These are phyloP conservation scores for Eugnorisma glareosa DNA, from an alignment of 2,888 invertebrate species.

Conservation along the genomic window DNA sequence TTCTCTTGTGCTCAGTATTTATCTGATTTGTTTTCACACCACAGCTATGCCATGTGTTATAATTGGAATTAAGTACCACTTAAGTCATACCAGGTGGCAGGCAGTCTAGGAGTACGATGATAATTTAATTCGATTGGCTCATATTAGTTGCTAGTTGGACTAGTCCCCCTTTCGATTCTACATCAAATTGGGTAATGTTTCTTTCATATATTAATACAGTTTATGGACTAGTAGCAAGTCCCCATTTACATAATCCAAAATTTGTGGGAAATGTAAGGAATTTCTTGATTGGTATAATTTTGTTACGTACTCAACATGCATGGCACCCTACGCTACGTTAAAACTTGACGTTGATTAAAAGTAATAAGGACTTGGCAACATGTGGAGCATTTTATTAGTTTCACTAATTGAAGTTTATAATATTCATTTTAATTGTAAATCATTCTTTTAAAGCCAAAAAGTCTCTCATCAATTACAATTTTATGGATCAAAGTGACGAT, in stretches of 20 bases:
- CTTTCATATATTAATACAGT: constrained; percentile 28
- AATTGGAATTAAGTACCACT: constrained; percentile 44
- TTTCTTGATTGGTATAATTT: constrained; percentile 43
- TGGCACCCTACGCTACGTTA: not conserved
- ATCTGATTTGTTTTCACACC: constrained; percentile 20
- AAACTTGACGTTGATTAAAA: constrained; percentile 31
- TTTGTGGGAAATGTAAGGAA: constrained; percentile 26
- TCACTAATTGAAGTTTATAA: constrained; percentile 16
- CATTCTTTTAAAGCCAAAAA: constrained; percentile 35
- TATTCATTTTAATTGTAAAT: constrained; percentile 14
- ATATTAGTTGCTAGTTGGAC: constrained; percentile 31
- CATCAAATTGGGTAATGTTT: constrained; percentile 31
- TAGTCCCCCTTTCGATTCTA: constrained; percentile 32
- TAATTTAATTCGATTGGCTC: constrained; percentile 53
- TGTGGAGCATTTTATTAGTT: constrained; percentile 18
- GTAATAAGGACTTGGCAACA: constrained; percentile 19
- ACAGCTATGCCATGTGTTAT: constrained; percentile 19
- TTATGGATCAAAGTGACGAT: constrained; percentile 39
- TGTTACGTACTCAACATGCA: constrained; percentile 5
- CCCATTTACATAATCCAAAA: constrained; percentile 17
- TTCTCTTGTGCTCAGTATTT: not conserved
- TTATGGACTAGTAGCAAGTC: constrained; percentile 13
- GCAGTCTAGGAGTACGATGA: constrained; percentile 25
- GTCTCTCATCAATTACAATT: constrained; percentile 36
- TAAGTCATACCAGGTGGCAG: constrained; percentile 39